A percentile compares a stretch with the other conserved stretches of the same genome.
phyloP scores from a whole-genome alignment of 2,113 vertebrate species.

The Tauraco erythrolophus region DNA sequence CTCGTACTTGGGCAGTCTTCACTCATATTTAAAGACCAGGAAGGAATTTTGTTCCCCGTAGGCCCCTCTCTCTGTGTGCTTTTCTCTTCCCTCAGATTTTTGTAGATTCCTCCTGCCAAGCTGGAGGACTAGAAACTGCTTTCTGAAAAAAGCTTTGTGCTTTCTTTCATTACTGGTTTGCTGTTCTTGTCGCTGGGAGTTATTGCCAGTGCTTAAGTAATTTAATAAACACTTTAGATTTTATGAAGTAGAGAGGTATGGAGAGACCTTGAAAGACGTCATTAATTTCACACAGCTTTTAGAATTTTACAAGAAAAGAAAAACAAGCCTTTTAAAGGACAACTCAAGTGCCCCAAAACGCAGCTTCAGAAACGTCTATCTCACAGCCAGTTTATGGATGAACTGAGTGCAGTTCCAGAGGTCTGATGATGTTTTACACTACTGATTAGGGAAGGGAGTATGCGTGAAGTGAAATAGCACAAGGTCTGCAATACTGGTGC shows the following conservation, averaged over 20 bases:
- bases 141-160: neutral
- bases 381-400: neutral
- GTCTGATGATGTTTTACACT: neutral
- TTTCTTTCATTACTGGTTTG: neutral
- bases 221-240: slow-evolving; percentile 44
- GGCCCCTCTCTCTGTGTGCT: neutral
- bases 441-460: neutral
- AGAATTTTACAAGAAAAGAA: neutral
- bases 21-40: neutral
- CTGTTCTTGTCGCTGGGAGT: slow-evolving; percentile 30
- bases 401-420: neutral
- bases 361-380: neutral
- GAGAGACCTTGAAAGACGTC: neutral
- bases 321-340: neutral
- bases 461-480: neutral
- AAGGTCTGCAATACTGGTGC: neutral
- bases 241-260: slow-evolving; percentile 12
- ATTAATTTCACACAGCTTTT: slow-evolving; percentile 9
- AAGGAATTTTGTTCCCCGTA: neutral
- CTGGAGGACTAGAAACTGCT: neutral
- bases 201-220: slow-evolving; percentile 30
- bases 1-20: neutral
- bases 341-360: neutral
- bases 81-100: neutral
- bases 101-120: neutral